These are phyloP conservation scores for Phymorhynchus buccinoides DNA, from an alignment of 1,140 invertebrate genomes.

Conservation along the genomic window DNA sequence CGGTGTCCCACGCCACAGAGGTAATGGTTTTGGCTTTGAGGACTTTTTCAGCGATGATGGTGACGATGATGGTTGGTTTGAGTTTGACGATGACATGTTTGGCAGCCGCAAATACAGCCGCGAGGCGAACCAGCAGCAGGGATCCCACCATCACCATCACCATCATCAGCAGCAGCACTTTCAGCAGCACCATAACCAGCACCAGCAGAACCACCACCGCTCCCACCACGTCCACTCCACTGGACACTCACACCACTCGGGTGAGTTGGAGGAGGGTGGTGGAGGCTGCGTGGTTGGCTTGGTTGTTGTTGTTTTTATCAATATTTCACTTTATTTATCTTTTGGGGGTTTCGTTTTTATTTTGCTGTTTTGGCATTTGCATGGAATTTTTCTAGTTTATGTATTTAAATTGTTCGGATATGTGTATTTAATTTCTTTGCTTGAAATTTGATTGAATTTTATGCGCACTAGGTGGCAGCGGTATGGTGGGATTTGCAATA, in stretches of 20 bases:
- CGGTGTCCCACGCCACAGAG: neutral
- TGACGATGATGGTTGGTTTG: constrained; percentile 22
- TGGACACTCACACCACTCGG: constrained; percentile 21
- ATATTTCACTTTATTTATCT: neutral
- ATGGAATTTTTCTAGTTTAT: neutral
- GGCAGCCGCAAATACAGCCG: constrained; percentile 28
- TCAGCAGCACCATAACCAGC: constrained; percentile 39
- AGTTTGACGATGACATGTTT: constrained; percentile 34
- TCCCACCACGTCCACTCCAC: constrained; percentile 44
- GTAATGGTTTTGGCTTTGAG: constrained; percentile 17
- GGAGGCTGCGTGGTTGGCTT: neutral
- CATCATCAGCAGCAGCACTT: constrained; percentile 43
- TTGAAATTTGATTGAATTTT: too few relatives aligned
- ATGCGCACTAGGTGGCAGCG: too few relatives aligned
- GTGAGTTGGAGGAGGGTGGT: constrained; percentile 13
- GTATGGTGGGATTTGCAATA: too few relatives aligned
- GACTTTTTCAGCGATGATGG: constrained; percentile 38
- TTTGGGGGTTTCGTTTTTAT: neutral
- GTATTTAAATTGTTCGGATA: too few relatives aligned
- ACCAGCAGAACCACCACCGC: constrained; percentile 36
- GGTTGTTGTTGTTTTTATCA: neutral
- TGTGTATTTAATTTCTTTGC: too few relatives aligned
- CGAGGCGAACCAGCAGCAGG: constrained; percentile 33
- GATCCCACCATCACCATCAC: constrained; percentile 39
- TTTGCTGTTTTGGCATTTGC: neutral